Evolutionary conservation across 2,888 invertebrate species (phyloP), one percentile per base, ranked within the genome.

Genomic region (Ichneumon xanthorius): DNA sequence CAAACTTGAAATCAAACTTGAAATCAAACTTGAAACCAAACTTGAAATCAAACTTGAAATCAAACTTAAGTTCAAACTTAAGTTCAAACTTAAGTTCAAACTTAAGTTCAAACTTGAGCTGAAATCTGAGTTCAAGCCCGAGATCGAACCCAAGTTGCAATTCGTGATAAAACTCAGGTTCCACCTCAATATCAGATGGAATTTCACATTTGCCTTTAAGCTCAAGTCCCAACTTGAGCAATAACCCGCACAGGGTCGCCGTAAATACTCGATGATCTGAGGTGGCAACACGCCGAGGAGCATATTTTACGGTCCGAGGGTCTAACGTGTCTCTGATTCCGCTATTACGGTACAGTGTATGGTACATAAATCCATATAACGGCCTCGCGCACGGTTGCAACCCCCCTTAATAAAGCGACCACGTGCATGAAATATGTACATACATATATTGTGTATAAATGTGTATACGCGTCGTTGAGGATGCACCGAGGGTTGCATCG

Each of bases 391-490:
- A n/a, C 19, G 33, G 33, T 50, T 4, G 63, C n/a, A 30, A 19
- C n/a, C 14, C 63, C 14, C 30, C 33, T 45, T 76, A 76, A 76
- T 76, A 76, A 76, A 76, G 50, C 65, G 33, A 76, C 45, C 65
- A 4, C 50, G 50, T 22, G 48, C 50, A 48, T 3, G 19, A 55
- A 55, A 55, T 22, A 65, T 19, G 33, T 53, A 53, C 22, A 65
- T 50, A 65, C 45, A 45, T 45, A 45, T 14, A 45, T 45, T n/a
- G n/a, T 4, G 45, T 14, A 45, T 14, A 45, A 45, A 58, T 58
- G 26, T 22, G 26, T 58, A 58, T 58, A 68, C 26, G 45, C 22
- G 26, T 45, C 40, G 50, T 76, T 65, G 50, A 76, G 65, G 53
- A 76, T 65, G 76, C 65, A 67, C 50, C 76, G 76, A 76, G 76